phyloP scores from a whole-genome alignment of 2,113 vertebrate species.

The Gobiocypris rarus region DNA sequence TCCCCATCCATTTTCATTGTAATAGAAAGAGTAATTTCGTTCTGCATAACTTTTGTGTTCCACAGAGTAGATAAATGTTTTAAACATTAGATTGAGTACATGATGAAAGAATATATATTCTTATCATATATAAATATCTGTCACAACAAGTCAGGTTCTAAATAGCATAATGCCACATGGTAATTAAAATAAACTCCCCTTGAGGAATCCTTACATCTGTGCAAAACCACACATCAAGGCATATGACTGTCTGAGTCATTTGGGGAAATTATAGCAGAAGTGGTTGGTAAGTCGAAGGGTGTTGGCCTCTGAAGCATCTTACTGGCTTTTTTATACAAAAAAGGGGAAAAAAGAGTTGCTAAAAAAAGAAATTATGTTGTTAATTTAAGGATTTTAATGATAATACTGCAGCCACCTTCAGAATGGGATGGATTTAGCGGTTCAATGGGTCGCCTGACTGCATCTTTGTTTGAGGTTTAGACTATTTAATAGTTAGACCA shows the following conservation, averaged over 20 bases:
- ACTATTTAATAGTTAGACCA: background rate
- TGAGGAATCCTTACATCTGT: conserved; percentile 3
- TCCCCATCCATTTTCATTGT: background rate
- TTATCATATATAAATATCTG: background rate
- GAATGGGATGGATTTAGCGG: background rate
- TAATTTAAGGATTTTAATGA: background rate
- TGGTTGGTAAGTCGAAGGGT: background rate
- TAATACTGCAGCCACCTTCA: background rate
- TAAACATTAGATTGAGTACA: background rate
- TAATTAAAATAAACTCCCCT: background rate
- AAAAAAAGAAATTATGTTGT: background rate
- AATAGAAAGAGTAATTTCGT: background rate
- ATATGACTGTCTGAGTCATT: conserved; percentile 22
- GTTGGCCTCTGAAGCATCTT: background rate
- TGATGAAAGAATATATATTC: background rate
- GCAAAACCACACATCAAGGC: background rate
- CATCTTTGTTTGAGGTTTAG: background rate
- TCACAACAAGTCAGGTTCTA: background rate
- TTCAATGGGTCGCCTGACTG: background rate
- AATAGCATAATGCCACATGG: background rate
- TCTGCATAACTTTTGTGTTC: background rate
- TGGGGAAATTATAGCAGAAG: conserved; percentile 28
- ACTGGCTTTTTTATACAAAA: background rate
- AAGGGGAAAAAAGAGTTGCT: background rate
- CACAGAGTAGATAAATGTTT: background rate